phyloP scores from a whole-genome alignment of 2,888 invertebrate species.

The Glyphotaelius pellucidus region DNA sequence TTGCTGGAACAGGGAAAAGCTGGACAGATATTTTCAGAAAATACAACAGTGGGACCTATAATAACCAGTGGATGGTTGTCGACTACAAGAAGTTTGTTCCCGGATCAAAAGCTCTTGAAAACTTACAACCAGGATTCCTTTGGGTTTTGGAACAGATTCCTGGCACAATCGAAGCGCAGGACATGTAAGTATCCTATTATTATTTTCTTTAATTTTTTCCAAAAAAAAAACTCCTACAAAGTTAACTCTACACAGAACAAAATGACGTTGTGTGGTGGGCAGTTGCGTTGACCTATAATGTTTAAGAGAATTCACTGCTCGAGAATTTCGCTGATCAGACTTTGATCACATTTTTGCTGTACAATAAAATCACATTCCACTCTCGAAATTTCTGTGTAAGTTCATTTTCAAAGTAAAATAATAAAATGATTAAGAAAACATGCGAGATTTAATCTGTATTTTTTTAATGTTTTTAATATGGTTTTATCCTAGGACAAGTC shows the following conservation, averaged over 20 bases:
- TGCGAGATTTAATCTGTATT: neutral
- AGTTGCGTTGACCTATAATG: no score
- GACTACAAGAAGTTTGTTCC: conserved; percentile 82
- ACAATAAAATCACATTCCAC: no score
- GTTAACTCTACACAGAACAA: no score
- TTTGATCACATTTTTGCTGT: no score
- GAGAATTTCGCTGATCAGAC: no score
- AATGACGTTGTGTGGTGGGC: no score
- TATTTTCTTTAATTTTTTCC: neutral
- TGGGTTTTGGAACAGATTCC: conserved; percentile 82
- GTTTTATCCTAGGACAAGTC: conserved; percentile 55
- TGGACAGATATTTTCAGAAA: conserved; percentile 79
- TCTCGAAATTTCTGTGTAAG: no score
- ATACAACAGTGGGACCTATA: conserved; percentile 86
- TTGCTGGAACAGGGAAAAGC: conserved; percentile 78
- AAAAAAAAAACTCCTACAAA: no score
- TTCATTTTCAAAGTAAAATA: no score
- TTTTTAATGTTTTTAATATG: neutral
- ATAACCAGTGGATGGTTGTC: conserved; percentile 85
- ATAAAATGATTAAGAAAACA: neutral
- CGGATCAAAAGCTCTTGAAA: conserved; percentile 65
- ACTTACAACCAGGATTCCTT: conserved; percentile 73
- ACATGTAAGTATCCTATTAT: conserved; percentile 69
- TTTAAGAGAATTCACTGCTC: no score
- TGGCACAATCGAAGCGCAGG: conserved; percentile 72